Percentiles rank a stretch among this genome's conserved stretches.
Conservation (phyloP, 2,888 invertebrate genomes). For the Hypolimnas misippus region DNA sequence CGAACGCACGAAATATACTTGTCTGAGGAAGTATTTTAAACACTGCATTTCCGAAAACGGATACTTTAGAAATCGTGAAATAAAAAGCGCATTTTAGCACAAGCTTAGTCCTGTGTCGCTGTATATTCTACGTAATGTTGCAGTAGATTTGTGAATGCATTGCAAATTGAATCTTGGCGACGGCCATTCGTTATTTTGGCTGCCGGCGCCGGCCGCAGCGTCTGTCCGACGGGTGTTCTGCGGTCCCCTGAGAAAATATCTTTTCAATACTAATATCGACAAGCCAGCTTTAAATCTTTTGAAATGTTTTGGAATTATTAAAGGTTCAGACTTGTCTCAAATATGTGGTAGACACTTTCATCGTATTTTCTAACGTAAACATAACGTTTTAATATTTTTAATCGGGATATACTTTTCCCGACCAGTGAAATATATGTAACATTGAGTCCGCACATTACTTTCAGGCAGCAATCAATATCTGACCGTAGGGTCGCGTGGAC, state of each 20-base stretch:
- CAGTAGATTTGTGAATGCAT: slow-evolving; percentile 36
- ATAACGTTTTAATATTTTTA: neutral
- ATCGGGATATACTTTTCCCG: slow-evolving; percentile 5
- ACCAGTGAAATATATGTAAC: slow-evolving; percentile 26
- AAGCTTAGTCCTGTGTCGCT: slow-evolving; percentile 15
- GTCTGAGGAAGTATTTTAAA: too few species aligned
- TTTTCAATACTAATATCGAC: neutral
- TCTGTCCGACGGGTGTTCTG: slow-evolving; percentile 17
- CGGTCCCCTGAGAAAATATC: neutral
- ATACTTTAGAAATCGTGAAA: slow-evolving; percentile 1
- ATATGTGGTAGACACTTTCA: too few species aligned
- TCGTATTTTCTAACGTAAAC: too few species aligned
- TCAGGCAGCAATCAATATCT: slow-evolving; percentile 32
- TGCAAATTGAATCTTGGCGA: slow-evolving; percentile 39
- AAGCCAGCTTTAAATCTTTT: neutral
- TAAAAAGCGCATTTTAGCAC: slow-evolving; percentile 18
- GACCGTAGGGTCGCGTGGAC: slow-evolving; percentile 32
- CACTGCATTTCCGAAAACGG: neutral
- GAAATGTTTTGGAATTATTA: neutral
- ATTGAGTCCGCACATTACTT: slow-evolving; percentile 34
- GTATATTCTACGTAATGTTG: slow-evolving; percentile 24
- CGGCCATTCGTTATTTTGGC: slow-evolving; percentile 26
- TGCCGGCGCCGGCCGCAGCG: slow-evolving; percentile 13
- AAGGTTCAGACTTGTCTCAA: neutral
- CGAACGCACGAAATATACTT: too few species aligned